Evolutionary conservation across 2,113 vertebrate genomes (phyloP).

Genomic region (Grammomys surdaster): DNA sequence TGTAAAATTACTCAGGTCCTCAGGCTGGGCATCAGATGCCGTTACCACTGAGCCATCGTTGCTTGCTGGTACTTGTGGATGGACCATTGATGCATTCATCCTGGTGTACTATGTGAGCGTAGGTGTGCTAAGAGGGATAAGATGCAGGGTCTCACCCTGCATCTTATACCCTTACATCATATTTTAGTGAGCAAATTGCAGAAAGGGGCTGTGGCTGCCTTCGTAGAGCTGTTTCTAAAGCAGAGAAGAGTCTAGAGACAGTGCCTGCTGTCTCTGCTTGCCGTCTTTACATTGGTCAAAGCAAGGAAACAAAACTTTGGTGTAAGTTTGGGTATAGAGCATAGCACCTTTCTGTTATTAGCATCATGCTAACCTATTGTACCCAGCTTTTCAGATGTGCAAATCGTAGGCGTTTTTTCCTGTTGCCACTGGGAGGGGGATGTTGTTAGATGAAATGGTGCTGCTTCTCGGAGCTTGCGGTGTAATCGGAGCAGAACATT

Average conservation of each 20-base stretch:
- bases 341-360: not conserved
- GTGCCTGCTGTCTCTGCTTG: not conserved
- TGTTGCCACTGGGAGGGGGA: not conserved
- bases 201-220: not conserved
- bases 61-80: not conserved
- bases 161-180: not conserved
- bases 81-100: not conserved
- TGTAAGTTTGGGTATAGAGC: not conserved
- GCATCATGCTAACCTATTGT: not conserved
- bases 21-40: not conserved
- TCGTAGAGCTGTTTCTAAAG: not conserved
- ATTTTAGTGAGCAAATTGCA: not conserved
- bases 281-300: slow-evolving; percentile 30
- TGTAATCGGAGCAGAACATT: slow-evolving; percentile 36
- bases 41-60: not conserved
- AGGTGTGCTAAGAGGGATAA: not conserved
- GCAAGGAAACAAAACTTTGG: not conserved
- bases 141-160: not conserved
- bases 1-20: not conserved
- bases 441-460: slow-evolving; percentile 20
- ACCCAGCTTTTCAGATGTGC: slow-evolving; percentile 28
- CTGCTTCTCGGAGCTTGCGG: not conserved
- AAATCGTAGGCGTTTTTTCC: not conserved
- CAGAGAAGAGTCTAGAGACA: not conserved
- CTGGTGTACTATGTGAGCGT: not conserved